A percentile compares a stretch with the other conserved stretches of the same genome.
Conservation (phyloP, 2,888 invertebrate genomes). For the Nymphalis c-album region DNA sequence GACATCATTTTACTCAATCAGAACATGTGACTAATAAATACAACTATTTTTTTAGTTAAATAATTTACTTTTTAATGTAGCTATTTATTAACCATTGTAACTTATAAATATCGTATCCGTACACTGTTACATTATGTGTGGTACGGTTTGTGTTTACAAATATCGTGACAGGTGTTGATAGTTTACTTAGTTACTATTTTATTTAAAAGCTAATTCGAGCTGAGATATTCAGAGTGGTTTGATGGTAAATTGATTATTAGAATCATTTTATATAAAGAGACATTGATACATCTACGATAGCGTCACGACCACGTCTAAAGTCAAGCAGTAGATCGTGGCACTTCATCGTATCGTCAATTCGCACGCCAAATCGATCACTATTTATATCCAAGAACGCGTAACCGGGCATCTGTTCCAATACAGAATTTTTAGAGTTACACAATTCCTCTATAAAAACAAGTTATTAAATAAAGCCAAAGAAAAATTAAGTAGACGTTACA, state of each 20-base stretch:
- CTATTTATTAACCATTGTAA: too few species aligned
- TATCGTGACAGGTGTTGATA: too few species aligned
- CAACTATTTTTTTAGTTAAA: neutral
- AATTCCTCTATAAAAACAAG: neutral
- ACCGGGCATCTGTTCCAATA: constrained; percentile 44
- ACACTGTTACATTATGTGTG: too few species aligned
- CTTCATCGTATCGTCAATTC: constrained; percentile 58
- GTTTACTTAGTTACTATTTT: too few species aligned
- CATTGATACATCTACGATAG: constrained; percentile 18
- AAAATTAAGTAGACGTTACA: too few species aligned
- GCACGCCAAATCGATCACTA: constrained; percentile 73
- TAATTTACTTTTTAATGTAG: neutral
- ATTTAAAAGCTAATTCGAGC: too few species aligned
- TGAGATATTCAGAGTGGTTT: too few species aligned
- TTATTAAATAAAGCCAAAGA: constrained; percentile 1
- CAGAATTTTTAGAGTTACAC: constrained; percentile 28
- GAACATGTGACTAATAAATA: neutral
- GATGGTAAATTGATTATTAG: too few species aligned
- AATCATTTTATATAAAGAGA: constrained; percentile 3
- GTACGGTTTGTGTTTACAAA: too few species aligned
- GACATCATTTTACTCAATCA: constrained; percentile 13
- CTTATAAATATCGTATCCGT: neutral
- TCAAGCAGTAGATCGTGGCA: constrained; percentile 40
- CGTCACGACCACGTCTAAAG: constrained; percentile 35
- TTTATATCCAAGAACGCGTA: constrained; percentile 56